Percentiles rank a stretch among this genome's conserved stretches.
These are phyloP conservation scores for Junonia oenone DNA, from an alignment of 2,888 invertebrate genomes.

Conservation along the genomic window DNA sequence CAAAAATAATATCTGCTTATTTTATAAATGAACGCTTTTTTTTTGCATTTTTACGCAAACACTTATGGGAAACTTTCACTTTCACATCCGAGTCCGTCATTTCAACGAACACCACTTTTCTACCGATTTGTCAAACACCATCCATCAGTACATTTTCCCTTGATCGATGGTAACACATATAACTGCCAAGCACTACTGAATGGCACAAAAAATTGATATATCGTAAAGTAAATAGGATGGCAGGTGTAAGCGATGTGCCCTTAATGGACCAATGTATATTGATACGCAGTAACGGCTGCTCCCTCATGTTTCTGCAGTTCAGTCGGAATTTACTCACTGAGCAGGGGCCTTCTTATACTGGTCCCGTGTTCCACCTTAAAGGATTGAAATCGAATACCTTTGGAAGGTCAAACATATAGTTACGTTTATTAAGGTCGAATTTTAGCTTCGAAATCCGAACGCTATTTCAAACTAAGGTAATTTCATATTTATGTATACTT, in stretches of 20 bases:
- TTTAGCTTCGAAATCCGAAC: neutral
- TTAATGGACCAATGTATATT: slow-evolving; percentile 14
- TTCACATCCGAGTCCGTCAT: neutral
- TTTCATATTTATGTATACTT: neutral
- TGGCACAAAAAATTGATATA: slow-evolving; percentile 11
- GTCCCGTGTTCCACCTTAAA: slow-evolving; percentile 1
- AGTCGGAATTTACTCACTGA: neutral
- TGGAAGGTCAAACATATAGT: neutral
- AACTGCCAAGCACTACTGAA: slow-evolving; percentile 7
- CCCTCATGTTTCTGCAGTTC: slow-evolving; percentile 1
- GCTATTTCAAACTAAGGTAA: neutral
- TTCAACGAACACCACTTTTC: neutral
- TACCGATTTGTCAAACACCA: neutral
- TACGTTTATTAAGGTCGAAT: neutral
- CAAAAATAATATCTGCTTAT: too few species aligned
- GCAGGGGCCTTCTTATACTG: slow-evolving; percentile 7
- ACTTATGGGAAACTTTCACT: neutral
- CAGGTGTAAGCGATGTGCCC: slow-evolving; percentile 29
- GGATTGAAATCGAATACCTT: neutral
- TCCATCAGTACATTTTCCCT: slow-evolving; percentile 1
- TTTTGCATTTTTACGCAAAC: too few species aligned
- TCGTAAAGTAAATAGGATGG: slow-evolving; percentile 16
- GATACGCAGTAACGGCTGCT: slow-evolving; percentile 18
- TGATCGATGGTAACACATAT: slow-evolving; percentile 6
- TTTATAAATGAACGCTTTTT: too few species aligned